Conservation (phyloP, 2,113 vertebrate species). For the Limanda limanda region DNA sequence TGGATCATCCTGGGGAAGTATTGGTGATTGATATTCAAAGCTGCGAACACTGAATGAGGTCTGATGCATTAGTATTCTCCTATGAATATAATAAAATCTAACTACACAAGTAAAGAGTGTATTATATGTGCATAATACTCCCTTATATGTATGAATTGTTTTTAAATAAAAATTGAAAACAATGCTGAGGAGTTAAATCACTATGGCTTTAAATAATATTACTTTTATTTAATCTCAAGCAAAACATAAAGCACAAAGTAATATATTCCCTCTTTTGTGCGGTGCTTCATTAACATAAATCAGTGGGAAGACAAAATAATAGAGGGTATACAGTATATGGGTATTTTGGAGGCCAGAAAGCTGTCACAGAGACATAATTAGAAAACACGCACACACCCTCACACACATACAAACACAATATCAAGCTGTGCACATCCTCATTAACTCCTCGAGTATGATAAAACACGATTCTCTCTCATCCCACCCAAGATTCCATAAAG, state of each 20-base stretch:
- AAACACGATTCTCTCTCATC: constrained; percentile 77
- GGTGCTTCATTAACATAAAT: constrained; percentile 64
- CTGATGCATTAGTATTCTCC: constrained; percentile 16
- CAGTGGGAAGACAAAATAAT: constrained; percentile 65
- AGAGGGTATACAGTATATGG: constrained; percentile 61
- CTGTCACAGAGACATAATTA: constrained; percentile 76
- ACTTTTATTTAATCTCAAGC: constrained; percentile 9
- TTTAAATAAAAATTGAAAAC: neutral
- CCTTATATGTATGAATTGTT: neutral
- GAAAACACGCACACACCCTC: constrained; percentile 65
- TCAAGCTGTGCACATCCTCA: constrained; percentile 81
- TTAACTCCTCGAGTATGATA: constrained; percentile 80
- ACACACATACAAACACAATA: constrained; percentile 75
- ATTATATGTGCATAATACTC: constrained; percentile 3
- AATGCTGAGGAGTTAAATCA: neutral
- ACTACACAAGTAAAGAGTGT: neutral
- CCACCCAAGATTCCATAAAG: constrained; percentile 77
- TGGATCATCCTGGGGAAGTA: constrained; percentile 58
- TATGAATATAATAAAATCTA: constrained; percentile 5
- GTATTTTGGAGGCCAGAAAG: constrained; percentile 72
- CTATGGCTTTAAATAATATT: neutral
- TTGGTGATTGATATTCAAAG: constrained; percentile 60
- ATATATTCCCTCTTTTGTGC: constrained; percentile 32
- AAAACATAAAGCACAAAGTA: constrained; percentile 25
- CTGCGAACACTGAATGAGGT: constrained; percentile 8